phyloP scores from a whole-genome alignment of 2,797 vertebrate genomes.

The Urophycis tenuis region DNA sequence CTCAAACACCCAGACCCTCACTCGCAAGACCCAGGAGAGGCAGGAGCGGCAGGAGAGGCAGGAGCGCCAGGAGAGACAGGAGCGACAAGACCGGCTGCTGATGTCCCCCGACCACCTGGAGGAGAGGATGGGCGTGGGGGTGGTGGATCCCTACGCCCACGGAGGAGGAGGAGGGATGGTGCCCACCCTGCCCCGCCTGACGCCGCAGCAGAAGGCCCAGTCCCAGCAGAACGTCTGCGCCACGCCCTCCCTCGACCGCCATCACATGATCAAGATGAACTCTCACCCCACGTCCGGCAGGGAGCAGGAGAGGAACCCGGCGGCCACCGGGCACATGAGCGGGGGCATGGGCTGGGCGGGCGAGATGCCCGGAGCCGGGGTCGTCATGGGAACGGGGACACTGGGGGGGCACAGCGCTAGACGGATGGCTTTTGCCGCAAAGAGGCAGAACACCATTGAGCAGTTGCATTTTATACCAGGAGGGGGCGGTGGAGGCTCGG shows the following conservation, averaged over 20 bases:
- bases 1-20: slow-evolving; percentile 75
- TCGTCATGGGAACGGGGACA: slow-evolving; percentile 78
- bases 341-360: slow-evolving; percentile 69
- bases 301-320: slow-evolving; percentile 72
- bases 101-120: slow-evolving; percentile 70
- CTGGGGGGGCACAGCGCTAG: slow-evolving; percentile 74
- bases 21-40: slow-evolving; percentile 71
- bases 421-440: slow-evolving; percentile 82
- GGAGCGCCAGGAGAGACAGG: slow-evolving; percentile 57
- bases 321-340: slow-evolving; percentile 69
- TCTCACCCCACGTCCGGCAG: slow-evolving; percentile 78
- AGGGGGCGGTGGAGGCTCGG: slow-evolving; percentile 71
- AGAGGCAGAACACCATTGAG: slow-evolving; percentile 89
- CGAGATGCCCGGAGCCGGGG: slow-evolving; percentile 66
- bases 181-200: slow-evolving; percentile 70
- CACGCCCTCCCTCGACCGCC: slow-evolving; percentile 79
- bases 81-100: slow-evolving; percentile 44
- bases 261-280: slow-evolving; percentile 88
- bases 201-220: slow-evolving; percentile 76
- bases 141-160: slow-evolving; percentile 62
- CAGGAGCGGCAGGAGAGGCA: slow-evolving; percentile 56
- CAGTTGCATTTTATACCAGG: slow-evolving; percentile 91
- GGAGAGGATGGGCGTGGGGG: slow-evolving; percentile 62
- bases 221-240: slow-evolving; percentile 81
- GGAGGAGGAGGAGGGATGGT: slow-evolving; percentile 61